These are phyloP conservation scores for Temnothorax unifasciatus DNA, from an alignment of 2,888 invertebrate species.

Conservation along the genomic window DNA sequence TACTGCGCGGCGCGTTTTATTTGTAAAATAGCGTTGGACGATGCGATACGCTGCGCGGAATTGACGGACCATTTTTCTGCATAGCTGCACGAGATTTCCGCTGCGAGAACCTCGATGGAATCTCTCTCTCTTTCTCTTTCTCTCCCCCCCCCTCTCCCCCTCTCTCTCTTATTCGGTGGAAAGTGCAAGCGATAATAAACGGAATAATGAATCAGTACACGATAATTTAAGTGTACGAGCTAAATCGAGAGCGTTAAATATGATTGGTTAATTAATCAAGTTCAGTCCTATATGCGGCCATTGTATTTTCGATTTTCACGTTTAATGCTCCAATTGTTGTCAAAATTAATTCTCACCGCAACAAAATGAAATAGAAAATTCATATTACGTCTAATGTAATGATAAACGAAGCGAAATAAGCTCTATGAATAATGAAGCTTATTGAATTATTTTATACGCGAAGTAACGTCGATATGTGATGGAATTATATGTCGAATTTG, in stretches of 20 bases:
- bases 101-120: slow-evolving; percentile 7
- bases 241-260: slow-evolving; percentile 31
- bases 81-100: slow-evolving; percentile 32
- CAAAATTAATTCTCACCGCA: slow-evolving; percentile 5
- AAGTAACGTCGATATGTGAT: neutral
- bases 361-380: neutral
- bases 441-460: neutral
- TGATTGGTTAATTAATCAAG: slow-evolving; percentile 46
- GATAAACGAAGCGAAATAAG: neutral
- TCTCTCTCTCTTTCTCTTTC: neutral
- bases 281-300: neutral
- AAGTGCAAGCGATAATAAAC: slow-evolving; percentile 38
- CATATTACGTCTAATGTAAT: neutral
- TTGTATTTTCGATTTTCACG: slow-evolving; percentile 19
- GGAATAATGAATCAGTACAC: slow-evolving; percentile 13
- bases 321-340: slow-evolving; percentile 3
- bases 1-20: slow-evolving; percentile 40
- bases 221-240: slow-evolving; percentile 33
- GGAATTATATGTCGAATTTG: neutral
- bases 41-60: slow-evolving; percentile 20
- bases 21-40: slow-evolving; percentile 35
- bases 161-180: neutral
- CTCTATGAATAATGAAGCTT: neutral
- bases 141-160: neutral
- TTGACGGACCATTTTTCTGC: slow-evolving; percentile 52